Evolutionary conservation across 2,113 vertebrate genomes (phyloP).

Genomic region (Gobio gobio): DNA sequence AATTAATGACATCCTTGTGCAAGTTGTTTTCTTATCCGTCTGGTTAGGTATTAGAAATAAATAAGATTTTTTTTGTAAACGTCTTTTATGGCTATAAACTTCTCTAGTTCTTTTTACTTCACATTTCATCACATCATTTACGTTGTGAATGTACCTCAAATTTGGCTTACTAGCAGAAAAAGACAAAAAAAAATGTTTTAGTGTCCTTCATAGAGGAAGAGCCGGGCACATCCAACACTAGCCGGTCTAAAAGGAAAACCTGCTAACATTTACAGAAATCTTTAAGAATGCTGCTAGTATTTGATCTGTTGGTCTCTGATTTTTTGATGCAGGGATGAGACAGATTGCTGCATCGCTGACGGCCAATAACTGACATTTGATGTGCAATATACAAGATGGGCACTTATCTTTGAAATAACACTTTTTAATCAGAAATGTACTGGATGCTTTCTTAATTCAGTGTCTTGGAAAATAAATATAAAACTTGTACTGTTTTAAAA

Average conservation of each 20-base stretch:
- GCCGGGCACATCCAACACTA: constrained; percentile 25
- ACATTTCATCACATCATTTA: constrained; percentile 37
- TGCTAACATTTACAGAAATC: constrained; percentile 14
- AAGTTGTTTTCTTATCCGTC: constrained; percentile 15
- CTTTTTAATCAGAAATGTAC: constrained; percentile 37
- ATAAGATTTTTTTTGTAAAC: constrained; percentile 44
- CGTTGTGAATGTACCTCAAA: background rate
- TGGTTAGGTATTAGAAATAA: constrained; percentile 36
- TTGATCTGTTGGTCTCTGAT: constrained; percentile 1
- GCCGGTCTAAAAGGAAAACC: constrained; percentile 31
- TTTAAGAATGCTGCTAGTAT: constrained; percentile 20
- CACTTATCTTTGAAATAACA: constrained; percentile 36
- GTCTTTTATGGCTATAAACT: constrained; percentile 38
- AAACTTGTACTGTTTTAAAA: background rate
- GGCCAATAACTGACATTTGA: background rate
- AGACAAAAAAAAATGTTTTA: background rate
- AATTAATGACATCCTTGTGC: constrained; percentile 38
- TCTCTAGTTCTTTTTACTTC: constrained; percentile 37
- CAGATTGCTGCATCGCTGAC: background rate
- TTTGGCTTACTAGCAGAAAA: background rate
- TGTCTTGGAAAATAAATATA: constrained; percentile 75
- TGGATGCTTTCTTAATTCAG: constrained; percentile 25
- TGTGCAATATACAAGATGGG: constrained; percentile 41
- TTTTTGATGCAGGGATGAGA: background rate
- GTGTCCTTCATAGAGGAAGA: constrained; percentile 6